Base-by-base conservation (phyloP, 1,140 invertebrate species). In the Drosophila kikkawai region DNA sequence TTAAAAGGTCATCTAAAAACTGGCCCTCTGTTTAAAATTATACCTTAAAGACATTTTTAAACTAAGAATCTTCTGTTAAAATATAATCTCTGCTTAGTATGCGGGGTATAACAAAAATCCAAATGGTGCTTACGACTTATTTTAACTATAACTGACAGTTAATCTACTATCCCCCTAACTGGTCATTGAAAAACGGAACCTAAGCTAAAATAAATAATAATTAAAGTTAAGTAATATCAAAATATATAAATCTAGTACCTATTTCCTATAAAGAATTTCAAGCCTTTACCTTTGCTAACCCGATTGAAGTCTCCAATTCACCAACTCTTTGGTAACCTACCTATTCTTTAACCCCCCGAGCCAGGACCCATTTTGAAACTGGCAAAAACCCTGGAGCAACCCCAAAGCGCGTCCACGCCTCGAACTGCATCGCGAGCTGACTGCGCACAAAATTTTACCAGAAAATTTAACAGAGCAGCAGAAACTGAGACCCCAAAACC, bases 391-490 rank as follows among this genome's bases (percentile, higher is more conserved):
- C 55, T 45, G 41, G 48, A 71, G 41, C 50, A 69, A 39, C 51
- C 36, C 65, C 68, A 48, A 55, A 58, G 39, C 47, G 63, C 68
- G 51, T 42, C 36, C 36, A 39, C 53, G 60, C 37, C 63, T 77
- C 61, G 70, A 80, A 68, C 51, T 80, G 42, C 64, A 70, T 44
- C 58, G 71, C 64, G 76, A 87, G 85, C 84, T 87, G 84, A 80
- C 80, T 83, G 83, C 83, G 83, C 83, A 87, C 68, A 68, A 77
- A 77, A 83, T 83, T 84, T 83, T 70, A 65, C 66, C 67, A 70
- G 66, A 88, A 75, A 79, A 87, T 88, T 87, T 87, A 87, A 88
- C 84, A 87, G 84, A 87, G 84, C 80, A 88, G 75, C 85, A 87
- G 83, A 86, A 86, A 86, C 82, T 66, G 83, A 83, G 82, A 75